Evolutionary conservation across 1,140 invertebrate species (phyloP).

Genomic region (Leguminivora glycinivorella): DNA sequence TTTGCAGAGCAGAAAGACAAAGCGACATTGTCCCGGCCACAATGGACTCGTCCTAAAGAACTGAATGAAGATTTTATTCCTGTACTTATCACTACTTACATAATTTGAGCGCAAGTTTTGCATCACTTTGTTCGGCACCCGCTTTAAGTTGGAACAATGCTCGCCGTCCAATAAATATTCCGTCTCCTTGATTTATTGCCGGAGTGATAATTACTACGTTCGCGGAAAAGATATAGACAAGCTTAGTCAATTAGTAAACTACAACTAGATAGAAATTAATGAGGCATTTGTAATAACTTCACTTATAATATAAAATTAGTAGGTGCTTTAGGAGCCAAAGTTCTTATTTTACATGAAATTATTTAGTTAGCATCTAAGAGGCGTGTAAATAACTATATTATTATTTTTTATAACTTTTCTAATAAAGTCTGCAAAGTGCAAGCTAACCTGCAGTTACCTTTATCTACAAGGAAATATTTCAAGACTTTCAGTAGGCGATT

Average conservation of each 20-base stretch:
- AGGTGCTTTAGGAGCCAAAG: too few relatives aligned
- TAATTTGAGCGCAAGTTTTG: slow-evolving; percentile 26
- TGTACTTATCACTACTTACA: slow-evolving; percentile 29
- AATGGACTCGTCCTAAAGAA: slow-evolving; percentile 13
- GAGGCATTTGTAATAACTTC: too few relatives aligned
- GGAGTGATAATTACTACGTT: neutral
- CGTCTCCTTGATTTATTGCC: slow-evolving; percentile 13
- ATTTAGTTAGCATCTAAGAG: too few relatives aligned
- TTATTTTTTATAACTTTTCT: too few relatives aligned
- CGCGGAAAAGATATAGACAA: neutral
- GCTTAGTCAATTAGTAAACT: neutral
- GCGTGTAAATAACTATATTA: too few relatives aligned
- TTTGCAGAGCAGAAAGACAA: slow-evolving; percentile 6
- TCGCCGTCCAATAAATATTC: slow-evolving; percentile 10
- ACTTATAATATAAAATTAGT: too few relatives aligned
- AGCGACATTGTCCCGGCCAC: slow-evolving; percentile 22
- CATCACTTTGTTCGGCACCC: slow-evolving; percentile 21
- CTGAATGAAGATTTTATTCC: slow-evolving; percentile 28
- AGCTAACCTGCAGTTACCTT: too few relatives aligned
- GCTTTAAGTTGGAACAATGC: slow-evolving; percentile 15
- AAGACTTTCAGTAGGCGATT: too few relatives aligned
- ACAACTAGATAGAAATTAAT: neutral
- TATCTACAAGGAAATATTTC: too few relatives aligned
- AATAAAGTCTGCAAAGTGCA: too few relatives aligned
- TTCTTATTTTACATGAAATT: too few relatives aligned